Evolutionary conservation across 2,888 invertebrate species (phyloP), one percentile per base, ranked within the genome.

Genomic region (Nymphalis c-album): DNA sequence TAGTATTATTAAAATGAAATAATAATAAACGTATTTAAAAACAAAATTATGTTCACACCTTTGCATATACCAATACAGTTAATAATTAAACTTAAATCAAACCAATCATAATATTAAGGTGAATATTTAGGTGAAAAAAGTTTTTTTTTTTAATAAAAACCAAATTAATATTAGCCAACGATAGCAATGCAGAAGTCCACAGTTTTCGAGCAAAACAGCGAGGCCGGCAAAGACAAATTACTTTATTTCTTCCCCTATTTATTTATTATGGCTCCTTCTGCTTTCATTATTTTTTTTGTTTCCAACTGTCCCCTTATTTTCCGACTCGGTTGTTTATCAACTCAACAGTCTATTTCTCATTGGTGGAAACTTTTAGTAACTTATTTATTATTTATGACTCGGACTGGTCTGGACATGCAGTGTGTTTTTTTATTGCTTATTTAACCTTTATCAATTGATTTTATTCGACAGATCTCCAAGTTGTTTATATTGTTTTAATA

Each of bases 141-240:
- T 20, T 50, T 20, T 20, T 47, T 17, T 50, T 18, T 18, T 18
- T 18, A 2, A 10, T 55, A 55, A 7, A 16, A 26, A 26, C 17
- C 7, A 16, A n/a, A n/a, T 55, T 17, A 31, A 17, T 55, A 55
- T 55, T 17, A 55, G 22, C 18, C 40, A 67, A 17, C 17, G 16
- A 51, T 51, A 10, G 66, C 53, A 51, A 57, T 59, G 47, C 10
- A 40, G 50, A 76, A 77, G 76, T 79, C 74, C 76, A 2, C 20
- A 78, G 74, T 75, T 46, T 70, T 57, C 45, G 74, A 48, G 58
- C 18, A 50, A 47, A 40, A 40, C 45, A 5, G 18, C 62, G 59
- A 75, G 74, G 74, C 77, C 76, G 80, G 81, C 82, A 80, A 80
- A 85, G 86, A 87, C 85, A 86, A 87, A 87, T 87, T 85, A 82